Percentiles rank a stretch among this genome's conserved stretches.
Conservation (phyloP, 2,113 vertebrate genomes). For the Alligator sinensis region DNA sequence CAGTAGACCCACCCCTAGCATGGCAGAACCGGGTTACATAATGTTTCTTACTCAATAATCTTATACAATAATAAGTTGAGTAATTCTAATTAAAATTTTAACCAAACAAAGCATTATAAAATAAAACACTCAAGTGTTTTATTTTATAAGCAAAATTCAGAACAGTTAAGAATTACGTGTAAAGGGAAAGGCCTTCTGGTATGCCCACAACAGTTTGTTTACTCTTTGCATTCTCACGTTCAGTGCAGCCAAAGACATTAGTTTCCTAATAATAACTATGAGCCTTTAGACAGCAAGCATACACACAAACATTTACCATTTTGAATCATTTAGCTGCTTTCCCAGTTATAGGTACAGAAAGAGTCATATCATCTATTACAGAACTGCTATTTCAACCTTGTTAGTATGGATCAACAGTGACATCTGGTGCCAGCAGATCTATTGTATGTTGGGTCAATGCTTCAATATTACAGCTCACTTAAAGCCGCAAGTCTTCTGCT, state of each 20-base stretch:
- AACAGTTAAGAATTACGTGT: neutral
- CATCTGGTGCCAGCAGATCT: constrained; percentile 73
- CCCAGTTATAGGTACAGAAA: neutral
- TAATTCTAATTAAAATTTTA: neutral
- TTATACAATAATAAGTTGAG: neutral
- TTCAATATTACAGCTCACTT: neutral
- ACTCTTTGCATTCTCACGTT: neutral
- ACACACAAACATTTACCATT: rapidly evolving
- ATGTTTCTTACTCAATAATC: neutral
- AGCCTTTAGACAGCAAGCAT: neutral
- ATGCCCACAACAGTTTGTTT: neutral
- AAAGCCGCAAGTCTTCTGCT: neutral
- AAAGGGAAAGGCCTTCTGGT: neutral
- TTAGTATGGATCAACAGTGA: constrained; percentile 73
- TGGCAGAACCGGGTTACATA: too few relatives aligned
- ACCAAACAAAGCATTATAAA: neutral
- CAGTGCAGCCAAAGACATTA: neutral
- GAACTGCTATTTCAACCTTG: neutral
- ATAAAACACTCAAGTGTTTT: neutral
- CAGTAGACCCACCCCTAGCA: too few relatives aligned
- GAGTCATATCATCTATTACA: neutral
- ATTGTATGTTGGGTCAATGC: constrained; percentile 3
- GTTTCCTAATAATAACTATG: neutral
- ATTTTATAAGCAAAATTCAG: neutral
- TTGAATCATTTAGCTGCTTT: neutral